These are phyloP conservation scores for Lasioglossum baleicum DNA, from an alignment of 1,140 invertebrate genomes.

Conservation along the genomic window DNA sequence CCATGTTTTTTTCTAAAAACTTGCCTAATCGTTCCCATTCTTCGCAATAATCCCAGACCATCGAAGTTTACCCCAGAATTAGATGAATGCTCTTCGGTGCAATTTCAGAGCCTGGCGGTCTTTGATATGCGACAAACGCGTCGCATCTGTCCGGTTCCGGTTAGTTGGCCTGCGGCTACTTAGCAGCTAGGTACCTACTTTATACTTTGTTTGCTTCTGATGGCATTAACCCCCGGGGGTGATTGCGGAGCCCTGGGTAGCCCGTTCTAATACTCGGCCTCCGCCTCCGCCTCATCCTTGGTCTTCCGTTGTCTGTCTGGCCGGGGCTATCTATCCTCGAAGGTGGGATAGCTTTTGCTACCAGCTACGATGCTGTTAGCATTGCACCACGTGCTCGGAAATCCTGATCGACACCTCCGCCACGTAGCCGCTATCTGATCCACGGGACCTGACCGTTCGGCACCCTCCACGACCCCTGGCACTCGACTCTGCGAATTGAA, in stretches of 20 bases:
- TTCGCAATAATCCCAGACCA: neutral
- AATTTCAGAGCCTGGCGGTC: conserved; percentile 28
- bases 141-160: conserved; percentile 66
- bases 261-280: conserved; percentile 45
- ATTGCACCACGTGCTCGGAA: conserved; percentile 74
- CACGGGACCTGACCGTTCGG: conserved; percentile 33
- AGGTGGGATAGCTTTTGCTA: conserved; percentile 60
- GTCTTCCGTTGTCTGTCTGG: conserved; percentile 57
- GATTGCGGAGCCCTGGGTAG: conserved; percentile 70
- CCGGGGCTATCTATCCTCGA: conserved; percentile 51
- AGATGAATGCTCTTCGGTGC: neutral
- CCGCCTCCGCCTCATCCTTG: conserved; percentile 14
- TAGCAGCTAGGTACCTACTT: conserved; percentile 73
- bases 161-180: conserved; percentile 74
- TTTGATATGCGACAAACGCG: conserved; percentile 72
- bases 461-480: conserved; percentile 9
- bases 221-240: conserved; percentile 75
- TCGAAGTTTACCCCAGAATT: neutral
- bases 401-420: conserved; percentile 68
- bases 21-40: too few species aligned
- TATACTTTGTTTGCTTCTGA: conserved; percentile 78
- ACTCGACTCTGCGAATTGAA: conserved; percentile 54
- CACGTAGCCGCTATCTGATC: conserved; percentile 63
- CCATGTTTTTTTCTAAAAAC: too few species aligned
- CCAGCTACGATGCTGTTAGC: conserved; percentile 71